Conservation (phyloP, 2,797 vertebrate species). For the Sebastes trivittatus region DNA sequence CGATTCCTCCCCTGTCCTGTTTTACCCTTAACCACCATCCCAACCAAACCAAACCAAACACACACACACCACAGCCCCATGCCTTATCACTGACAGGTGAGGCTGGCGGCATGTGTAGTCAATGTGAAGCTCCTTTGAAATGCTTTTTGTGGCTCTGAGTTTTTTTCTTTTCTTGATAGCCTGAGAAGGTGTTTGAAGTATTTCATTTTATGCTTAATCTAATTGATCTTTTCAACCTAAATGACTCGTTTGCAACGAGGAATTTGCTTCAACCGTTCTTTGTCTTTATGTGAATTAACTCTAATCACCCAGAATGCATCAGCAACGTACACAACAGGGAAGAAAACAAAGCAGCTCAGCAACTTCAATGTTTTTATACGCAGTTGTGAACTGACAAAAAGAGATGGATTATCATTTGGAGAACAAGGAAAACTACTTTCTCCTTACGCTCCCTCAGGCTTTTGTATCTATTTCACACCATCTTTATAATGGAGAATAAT, state of each 20-base stretch:
- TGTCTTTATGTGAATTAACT: neutral
- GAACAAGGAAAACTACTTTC: neutral
- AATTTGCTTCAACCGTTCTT: neutral
- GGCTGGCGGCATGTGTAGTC: neutral
- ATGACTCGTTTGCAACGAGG: neutral
- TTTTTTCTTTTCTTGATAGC: neutral
- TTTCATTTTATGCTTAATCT: too few species aligned
- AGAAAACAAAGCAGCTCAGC: neutral
- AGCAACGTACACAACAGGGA: neutral
- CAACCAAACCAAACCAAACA: neutral
- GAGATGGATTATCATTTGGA: neutral
- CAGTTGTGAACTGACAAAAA: conserved; percentile 2
- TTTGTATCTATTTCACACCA: neutral
- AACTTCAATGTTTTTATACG: fast-evolving
- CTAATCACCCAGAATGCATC: neutral
- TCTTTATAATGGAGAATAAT: neutral
- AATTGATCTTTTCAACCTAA: neutral
- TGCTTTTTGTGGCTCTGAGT: neutral
- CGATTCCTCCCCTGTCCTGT: neutral
- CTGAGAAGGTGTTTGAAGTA: too few species aligned
- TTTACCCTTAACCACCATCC: neutral
- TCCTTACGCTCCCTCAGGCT: neutral
- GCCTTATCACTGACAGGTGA: neutral
- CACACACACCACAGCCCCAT: neutral
- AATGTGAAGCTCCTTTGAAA: neutral